Evolutionary conservation across 2,888 invertebrate genomes (phyloP).

Genomic region (Corbicula japonica): DNA sequence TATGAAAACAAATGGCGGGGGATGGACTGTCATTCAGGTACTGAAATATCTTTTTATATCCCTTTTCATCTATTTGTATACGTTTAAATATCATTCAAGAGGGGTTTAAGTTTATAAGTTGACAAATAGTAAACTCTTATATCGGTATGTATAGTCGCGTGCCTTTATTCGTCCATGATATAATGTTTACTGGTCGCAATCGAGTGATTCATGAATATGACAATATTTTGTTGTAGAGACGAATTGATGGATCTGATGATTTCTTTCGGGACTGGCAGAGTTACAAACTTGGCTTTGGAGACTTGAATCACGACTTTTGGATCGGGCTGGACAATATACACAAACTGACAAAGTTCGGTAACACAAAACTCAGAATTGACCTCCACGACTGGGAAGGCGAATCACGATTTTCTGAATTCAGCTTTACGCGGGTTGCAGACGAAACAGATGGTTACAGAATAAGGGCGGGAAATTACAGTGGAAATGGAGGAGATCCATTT

Average conservation of each 20-base stretch:
- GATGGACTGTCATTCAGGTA: slow-evolving; percentile 59
- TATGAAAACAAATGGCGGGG: slow-evolving; percentile 48
- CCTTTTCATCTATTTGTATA: too few relatives aligned
- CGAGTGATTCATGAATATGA: too few relatives aligned
- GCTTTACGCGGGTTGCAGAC: slow-evolving; percentile 40
- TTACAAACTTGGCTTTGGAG: slow-evolving; percentile 65
- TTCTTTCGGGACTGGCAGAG: slow-evolving; percentile 58
- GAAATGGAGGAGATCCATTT: slow-evolving; percentile 64
- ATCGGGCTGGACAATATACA: slow-evolving; percentile 66
- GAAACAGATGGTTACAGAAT: slow-evolving; percentile 61
- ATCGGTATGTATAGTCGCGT: too few relatives aligned
- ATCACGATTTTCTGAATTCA: slow-evolving; percentile 55
- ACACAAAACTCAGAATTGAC: slow-evolving; percentile 61
- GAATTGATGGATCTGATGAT: slow-evolving; percentile 50
- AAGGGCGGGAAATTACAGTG: slow-evolving; percentile 55
- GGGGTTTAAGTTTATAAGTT: too few relatives aligned
- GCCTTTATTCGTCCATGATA: too few relatives aligned
- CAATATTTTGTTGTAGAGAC: slow-evolving; percentile 51
- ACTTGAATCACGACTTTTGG: slow-evolving; percentile 63
- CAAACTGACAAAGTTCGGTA: slow-evolving; percentile 63
- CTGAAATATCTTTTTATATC: not conserved
- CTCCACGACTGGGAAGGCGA: slow-evolving; percentile 54
- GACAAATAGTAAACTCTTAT: too few relatives aligned
- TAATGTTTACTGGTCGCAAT: too few relatives aligned
- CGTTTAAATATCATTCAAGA: too few relatives aligned